Conservation (phyloP, 2,797 vertebrate genomes). For the Babyrousa celebensis region DNA sequence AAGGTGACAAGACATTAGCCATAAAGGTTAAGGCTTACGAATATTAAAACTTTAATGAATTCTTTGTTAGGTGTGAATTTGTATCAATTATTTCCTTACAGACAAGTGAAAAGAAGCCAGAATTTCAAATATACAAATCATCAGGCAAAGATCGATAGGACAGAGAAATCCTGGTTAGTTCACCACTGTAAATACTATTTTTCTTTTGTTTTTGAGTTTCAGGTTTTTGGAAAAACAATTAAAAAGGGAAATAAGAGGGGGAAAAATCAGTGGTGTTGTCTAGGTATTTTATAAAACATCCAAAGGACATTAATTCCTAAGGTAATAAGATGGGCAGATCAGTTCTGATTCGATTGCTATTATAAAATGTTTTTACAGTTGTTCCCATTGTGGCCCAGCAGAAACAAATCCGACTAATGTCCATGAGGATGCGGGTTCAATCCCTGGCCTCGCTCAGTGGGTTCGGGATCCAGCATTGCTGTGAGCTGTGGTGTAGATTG, state of each 20-base stretch:
- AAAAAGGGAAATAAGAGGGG: background rate
- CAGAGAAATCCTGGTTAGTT: constrained; percentile 27
- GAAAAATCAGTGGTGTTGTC: background rate
- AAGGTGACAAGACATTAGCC: constrained; percentile 56
- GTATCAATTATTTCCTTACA: constrained; percentile 61
- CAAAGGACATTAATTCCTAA: constrained; percentile 58
- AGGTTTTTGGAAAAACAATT: constrained; percentile 45
- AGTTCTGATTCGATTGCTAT: constrained; percentile 48
- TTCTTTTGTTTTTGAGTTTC: background rate
- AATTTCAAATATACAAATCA: constrained; percentile 66
- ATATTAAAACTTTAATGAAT: constrained; percentile 68
- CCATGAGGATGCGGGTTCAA: too few species aligned
- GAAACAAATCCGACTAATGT: too few species aligned
- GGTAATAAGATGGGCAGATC: constrained; percentile 12
- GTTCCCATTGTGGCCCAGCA: too few species aligned
- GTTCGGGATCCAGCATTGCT: too few species aligned
- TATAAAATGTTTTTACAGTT: constrained; percentile 4
- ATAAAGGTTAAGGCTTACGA: constrained; percentile 64
- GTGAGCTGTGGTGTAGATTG: too few species aligned
- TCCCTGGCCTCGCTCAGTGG: too few species aligned
- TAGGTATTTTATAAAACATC: constrained; percentile 14
- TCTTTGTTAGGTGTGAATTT: constrained; percentile 53
- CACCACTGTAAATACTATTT: background rate
- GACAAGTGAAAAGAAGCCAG: constrained; percentile 1
- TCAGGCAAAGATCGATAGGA: constrained; percentile 22